Evolutionary conservation across 2,113 vertebrate genomes (phyloP), one percentile per base, ranked within the genome.

Genomic region (Corythaixoides concolor): DNA sequence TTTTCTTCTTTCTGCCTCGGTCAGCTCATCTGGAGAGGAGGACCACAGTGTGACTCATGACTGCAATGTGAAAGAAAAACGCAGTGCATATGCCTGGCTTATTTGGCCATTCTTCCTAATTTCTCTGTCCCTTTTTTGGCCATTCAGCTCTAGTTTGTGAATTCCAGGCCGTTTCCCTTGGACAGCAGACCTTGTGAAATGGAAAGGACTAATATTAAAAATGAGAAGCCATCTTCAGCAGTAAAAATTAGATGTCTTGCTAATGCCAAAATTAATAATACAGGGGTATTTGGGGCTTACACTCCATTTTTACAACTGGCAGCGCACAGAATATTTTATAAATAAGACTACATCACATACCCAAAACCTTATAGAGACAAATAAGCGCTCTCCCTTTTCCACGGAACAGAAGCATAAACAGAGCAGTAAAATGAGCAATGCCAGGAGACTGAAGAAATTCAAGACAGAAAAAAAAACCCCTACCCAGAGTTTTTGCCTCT

Each of bases 201-300:
- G 2, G 50, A 58, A 90, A 94, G 18, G 67, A 72, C 76, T 79
- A 22, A 59, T 45, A 82, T 30, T 82, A 78, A 73, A 69, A 89
- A 73, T 60, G 13, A 92, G 67, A 82, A 89, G 35, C 21, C 47
- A 53, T 58, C 37, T 69, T 68, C 80, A 82, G 23, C 43, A 88
- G 76, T 63, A 91, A 85, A 92, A 92, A 90, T 58, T 28, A 70
- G 49, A 80, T 82, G 37, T 14, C 35, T 66, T 62, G 49, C 64
- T 87, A 93, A 93, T 78, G 50, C 50, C 66, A 73, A 37, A 95
- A 87, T 85, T 85, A 89, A 37, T 74, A 92, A 87, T 30, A 92
- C 26, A 72, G 41, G 90, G 69, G 32, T 69, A 76, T 78, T 66
- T 90, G 76, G 32, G 68, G 53, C 79, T 93, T 89, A 68, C 16